Base-by-base conservation (phyloP, 2,888 invertebrate species). In the Ommatoiulus sabulosus region DNA sequence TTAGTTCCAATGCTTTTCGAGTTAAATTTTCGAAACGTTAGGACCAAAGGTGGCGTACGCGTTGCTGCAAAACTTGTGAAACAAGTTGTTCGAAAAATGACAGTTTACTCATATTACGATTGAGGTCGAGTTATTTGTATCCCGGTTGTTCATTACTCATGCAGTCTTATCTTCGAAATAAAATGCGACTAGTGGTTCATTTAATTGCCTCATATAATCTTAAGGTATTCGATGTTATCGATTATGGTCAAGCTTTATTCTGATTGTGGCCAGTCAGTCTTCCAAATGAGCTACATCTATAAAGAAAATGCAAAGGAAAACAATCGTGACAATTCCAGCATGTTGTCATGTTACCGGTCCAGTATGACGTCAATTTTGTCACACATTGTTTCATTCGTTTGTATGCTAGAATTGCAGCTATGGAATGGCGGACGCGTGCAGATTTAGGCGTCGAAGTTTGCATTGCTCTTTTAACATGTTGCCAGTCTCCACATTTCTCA, bases 301-400 rank as follows among this genome's bases (percentile, higher is more conserved):
- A 35, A 24, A 2, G 24, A 72, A 24, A 10, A 72, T 8, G 24
- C 4, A 10, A n/a, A 52, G 0, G 3, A 24, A 72, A 24, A 72
- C 24, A 72, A 20, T 24, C 24, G 24, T 72, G 20, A 72, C 24
- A n/a, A 72, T 72, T 72, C 72, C 72, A 72, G 24, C 24, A 20
- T 20, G 63, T n/a, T 63, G 7, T 63, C 24, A 6, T 8, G 24
- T 24, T 72, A 72, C 24, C 72, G 24, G 72, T 24, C 72, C 24
- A 8, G 72, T 24, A 72, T 72, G 72, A 72, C 72, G 24, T 72
- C 72, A 72, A 24, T 8, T 72, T 72, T 72, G 72, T 24, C 72
- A 72, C 72, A 72, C 24, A 72, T 72, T 8, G 72, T 72, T 24
- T 24, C 8, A 72, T n/a, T n/a, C n/a, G n/a, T n/a, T n/a, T n/a